phyloP scores from a whole-genome alignment of 2,113 vertebrate genomes.

The Psittacula cyanocephala region DNA sequence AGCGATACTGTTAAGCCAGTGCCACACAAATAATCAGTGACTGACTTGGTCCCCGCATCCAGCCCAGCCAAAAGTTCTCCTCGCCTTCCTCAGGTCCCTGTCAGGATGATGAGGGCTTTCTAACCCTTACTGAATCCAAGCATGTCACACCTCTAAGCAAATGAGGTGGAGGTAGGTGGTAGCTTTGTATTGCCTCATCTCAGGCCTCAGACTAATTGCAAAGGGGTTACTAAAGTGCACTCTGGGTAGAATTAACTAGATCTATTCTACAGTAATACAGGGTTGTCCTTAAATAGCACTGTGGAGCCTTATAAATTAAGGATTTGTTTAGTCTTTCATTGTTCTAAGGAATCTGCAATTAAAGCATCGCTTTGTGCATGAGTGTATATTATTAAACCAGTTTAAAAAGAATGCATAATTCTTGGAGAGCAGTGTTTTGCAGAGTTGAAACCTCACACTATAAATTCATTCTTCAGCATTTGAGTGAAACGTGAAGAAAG shows the following conservation, averaged over 20 bases:
- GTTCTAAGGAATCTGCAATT: conserved; percentile 43
- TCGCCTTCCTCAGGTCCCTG: accelerated
- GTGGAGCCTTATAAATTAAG: conserved; percentile 2
- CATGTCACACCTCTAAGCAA: not conserved
- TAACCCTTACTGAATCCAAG: not conserved
- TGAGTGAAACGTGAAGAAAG: conserved; percentile 3
- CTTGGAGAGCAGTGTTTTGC: not conserved
- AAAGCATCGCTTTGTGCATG: not conserved
- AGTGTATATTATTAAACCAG: conserved; percentile 17
- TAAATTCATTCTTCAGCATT: conserved; percentile 6
- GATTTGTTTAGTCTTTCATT: conserved; percentile 45
- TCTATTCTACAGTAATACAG: not conserved
- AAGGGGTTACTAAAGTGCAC: not conserved
- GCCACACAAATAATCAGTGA: not conserved
- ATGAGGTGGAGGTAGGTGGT: not conserved
- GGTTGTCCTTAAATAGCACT: conserved; percentile 33
- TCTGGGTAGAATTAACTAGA: not conserved
- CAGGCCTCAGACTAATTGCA: not conserved
- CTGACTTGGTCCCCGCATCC: not conserved
- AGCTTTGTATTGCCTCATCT: not conserved
- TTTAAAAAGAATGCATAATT: not conserved
- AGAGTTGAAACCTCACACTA: conserved; percentile 2
- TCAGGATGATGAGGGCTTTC: not conserved
- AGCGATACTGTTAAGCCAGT: not conserved
- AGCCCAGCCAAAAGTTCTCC: not conserved